phyloP scores from a whole-genome alignment of 2,888 invertebrate species.

The Drosophila sordidula region DNA sequence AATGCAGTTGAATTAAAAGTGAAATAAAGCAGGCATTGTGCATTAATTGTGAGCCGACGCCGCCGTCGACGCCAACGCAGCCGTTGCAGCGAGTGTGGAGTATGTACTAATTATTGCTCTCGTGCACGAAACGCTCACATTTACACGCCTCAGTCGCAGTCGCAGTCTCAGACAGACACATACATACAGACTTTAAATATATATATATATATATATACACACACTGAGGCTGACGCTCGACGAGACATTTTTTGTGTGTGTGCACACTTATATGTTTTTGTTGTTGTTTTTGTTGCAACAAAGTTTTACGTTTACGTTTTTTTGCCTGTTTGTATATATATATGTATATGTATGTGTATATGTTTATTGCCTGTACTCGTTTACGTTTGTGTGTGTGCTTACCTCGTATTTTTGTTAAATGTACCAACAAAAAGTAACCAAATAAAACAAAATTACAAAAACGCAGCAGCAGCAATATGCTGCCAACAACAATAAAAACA shows the following conservation, averaged over 20 bases:
- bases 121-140: conserved; percentile 67
- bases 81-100: conserved; percentile 61
- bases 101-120: conserved; percentile 70
- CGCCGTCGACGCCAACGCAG: conserved; percentile 44
- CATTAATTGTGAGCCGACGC: conserved; percentile 43
- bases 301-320: conserved; percentile 53
- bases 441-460: conserved; percentile 32
- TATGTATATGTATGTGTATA: conserved; percentile 39
- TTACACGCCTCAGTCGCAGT: conserved; percentile 65
- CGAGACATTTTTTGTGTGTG: conserved; percentile 60
- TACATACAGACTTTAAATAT: conserved; percentile 20
- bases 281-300: conserved; percentile 59
- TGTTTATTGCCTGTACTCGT: conserved; percentile 56
- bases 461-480: conserved; percentile 65
- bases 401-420: conserved; percentile 53
- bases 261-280: conserved; percentile 63
- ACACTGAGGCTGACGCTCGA: conserved; percentile 58
- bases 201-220: conserved; percentile 22
- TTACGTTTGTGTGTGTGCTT: conserved; percentile 43
- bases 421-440: conserved; percentile 23
- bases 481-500: conserved; percentile 64
- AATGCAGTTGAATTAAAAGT: conserved; percentile 15
- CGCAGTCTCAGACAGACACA: conserved; percentile 32
- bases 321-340: conserved; percentile 58
- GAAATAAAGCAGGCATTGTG: conserved; percentile 19